These are phyloP conservation scores for Petroica traversi DNA, from an alignment of 2,113 vertebrate species.

Conservation along the genomic window DNA sequence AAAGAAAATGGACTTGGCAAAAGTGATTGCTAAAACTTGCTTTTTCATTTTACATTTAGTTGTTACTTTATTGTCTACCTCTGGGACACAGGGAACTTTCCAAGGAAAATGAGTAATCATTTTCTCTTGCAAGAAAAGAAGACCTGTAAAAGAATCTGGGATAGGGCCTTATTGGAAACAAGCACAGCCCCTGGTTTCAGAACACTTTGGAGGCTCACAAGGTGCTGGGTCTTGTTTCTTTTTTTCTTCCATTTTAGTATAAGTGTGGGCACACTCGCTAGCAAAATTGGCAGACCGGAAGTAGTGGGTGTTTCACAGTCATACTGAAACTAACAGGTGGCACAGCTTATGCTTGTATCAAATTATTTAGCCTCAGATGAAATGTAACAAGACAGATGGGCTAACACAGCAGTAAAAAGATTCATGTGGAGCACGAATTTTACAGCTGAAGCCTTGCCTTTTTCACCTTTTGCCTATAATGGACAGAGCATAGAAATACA, in stretches of 20 bases:
- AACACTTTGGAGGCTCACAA: neutral
- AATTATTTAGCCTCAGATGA: neutral
- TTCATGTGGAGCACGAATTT: neutral
- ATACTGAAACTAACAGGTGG: conserved; percentile 7
- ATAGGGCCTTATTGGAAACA: neutral
- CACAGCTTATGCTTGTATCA: neutral
- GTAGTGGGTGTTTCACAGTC: neutral
- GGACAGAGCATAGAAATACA: neutral
- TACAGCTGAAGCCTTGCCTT: neutral
- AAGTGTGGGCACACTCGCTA: neutral
- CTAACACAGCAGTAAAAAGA: neutral
- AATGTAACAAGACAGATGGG: neutral
- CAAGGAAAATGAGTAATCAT: neutral
- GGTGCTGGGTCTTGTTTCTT: neutral
- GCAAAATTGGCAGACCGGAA: neutral
- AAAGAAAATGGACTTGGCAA: neutral
- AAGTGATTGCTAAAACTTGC: neutral
- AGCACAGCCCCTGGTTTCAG: neutral
- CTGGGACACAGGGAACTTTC: neutral
- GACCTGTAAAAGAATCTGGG: neutral
- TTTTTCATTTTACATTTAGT: neutral
- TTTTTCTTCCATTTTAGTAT: neutral
- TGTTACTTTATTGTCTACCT: neutral
- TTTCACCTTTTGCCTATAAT: neutral
- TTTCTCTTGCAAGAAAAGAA: neutral